A percentile compares a stretch with the other conserved stretches of the same genome.
phyloP scores from a whole-genome alignment of 2,888 invertebrate species.

The Eilema depressum region DNA sequence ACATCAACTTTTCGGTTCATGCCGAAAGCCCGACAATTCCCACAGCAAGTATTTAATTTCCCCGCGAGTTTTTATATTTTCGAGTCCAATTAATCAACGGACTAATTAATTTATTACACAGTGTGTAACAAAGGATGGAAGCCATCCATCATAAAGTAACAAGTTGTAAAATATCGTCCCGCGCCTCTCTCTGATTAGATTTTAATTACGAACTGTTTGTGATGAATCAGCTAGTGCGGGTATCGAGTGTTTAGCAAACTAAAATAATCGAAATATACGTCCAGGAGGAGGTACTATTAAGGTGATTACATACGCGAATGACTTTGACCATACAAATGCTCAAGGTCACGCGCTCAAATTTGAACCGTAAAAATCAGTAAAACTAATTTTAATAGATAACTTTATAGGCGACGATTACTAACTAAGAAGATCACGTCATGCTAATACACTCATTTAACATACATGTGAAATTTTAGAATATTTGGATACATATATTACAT shows the following conservation, averaged over 20 bases:
- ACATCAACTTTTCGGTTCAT: background rate
- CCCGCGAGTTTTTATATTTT: slow-evolving; percentile 10
- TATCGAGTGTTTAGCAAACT: background rate
- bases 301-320: too few species aligned
- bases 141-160: slow-evolving; percentile 49
- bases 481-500: too few species aligned
- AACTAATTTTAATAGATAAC: too few species aligned
- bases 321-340: too few species aligned
- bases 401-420: too few species aligned
- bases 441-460: too few species aligned
- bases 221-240: slow-evolving; percentile 16
- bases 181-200: slow-evolving; percentile 45
- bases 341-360: too few species aligned
- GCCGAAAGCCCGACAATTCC: background rate
- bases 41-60: slow-evolving; percentile 5
- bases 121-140: slow-evolving; percentile 24
- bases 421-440: too few species aligned
- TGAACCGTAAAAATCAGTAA: too few species aligned
- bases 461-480: too few species aligned
- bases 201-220: slow-evolving; percentile 48
- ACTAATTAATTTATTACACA: slow-evolving; percentile 48
- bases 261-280: background rate
- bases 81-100: slow-evolving; percentile 45
- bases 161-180: slow-evolving; percentile 50
- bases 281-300: too few species aligned